Evolutionary conservation across 2,888 invertebrate genomes (phyloP).

Genomic region (Eilema depressum): DNA sequence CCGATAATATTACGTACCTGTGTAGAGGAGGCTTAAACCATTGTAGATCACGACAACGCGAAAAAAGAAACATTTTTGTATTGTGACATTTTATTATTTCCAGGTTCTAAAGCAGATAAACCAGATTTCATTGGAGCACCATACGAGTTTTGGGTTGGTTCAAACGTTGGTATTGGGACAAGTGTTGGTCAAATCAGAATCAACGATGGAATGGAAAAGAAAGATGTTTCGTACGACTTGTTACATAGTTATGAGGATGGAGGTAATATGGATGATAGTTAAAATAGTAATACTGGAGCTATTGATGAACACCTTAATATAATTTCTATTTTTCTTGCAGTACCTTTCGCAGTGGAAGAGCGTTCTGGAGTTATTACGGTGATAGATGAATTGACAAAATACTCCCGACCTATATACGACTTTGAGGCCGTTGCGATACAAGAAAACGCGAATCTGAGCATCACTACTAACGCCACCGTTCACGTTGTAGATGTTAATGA

Average conservation of each 20-base stretch:
- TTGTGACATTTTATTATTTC: too few relatives aligned
- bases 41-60: too few relatives aligned
- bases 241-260: constrained; percentile 94
- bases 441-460: constrained; percentile 87
- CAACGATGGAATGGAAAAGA: constrained; percentile 90
- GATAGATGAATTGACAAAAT: constrained; percentile 91
- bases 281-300: background rate
- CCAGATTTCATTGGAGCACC: constrained; percentile 95
- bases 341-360: constrained; percentile 97
- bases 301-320: background rate
- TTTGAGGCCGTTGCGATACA: constrained; percentile 94
- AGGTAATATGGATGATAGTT: constrained; percentile 76
- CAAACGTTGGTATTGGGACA: constrained; percentile 94
- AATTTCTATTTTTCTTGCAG: constrained; percentile 77
- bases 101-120: constrained; percentile 84
- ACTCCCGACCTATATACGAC: constrained; percentile 89
- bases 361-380: constrained; percentile 95
- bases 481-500: constrained; percentile 93
- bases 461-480: constrained; percentile 94
- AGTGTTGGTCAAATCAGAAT: constrained; percentile 95
- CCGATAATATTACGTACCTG: too few relatives aligned
- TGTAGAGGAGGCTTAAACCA: too few relatives aligned
- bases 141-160: constrained; percentile 96
- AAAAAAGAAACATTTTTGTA: too few relatives aligned
- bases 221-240: constrained; percentile 91